A percentile compares a stretch with the other conserved stretches of the same genome.
Evolutionary conservation across 2,888 invertebrate species (phyloP).

Genomic region (Nephrotoma flavescens): DNA sequence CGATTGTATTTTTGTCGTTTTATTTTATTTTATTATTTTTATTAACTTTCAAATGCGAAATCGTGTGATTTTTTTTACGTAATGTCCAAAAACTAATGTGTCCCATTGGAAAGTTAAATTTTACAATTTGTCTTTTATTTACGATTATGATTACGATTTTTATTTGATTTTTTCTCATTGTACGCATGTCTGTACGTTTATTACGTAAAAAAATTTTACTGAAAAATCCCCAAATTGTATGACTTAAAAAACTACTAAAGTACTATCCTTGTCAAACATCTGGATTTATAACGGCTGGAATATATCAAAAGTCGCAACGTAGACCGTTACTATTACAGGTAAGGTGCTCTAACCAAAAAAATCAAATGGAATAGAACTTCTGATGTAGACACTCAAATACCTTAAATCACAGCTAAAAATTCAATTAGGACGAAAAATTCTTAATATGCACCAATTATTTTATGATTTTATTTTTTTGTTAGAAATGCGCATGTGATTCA

Average conservation of each 20-base stretch:
- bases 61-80: not conserved
- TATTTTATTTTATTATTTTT: not conserved
- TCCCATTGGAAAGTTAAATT: not conserved
- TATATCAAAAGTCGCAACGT: slow-evolving; percentile 27
- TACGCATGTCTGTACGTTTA: slow-evolving; percentile 6
- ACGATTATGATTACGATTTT: not conserved
- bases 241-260: slow-evolving; percentile 2
- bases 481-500: not conserved
- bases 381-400: not conserved
- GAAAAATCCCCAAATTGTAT: slow-evolving; percentile 5
- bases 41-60: not conserved
- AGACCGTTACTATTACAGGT: slow-evolving; percentile 78
- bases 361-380: not conserved
- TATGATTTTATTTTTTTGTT: not conserved
- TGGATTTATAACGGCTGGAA: slow-evolving; percentile 2
- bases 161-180: slow-evolving; percentile 5
- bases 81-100: not conserved
- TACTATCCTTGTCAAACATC: slow-evolving; percentile 5
- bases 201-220: slow-evolving; percentile 4
- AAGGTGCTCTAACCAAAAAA: slow-evolving; percentile 29
- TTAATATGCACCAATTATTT: not conserved
- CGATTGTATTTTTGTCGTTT: not conserved
- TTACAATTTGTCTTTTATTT: slow-evolving; percentile 1
- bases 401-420: not conserved
- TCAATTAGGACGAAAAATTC: not conserved